These are phyloP conservation scores for Microctenopoma stevenorrisi DNA, from an alignment of 2,797 vertebrate genomes.

Conservation along the genomic window DNA sequence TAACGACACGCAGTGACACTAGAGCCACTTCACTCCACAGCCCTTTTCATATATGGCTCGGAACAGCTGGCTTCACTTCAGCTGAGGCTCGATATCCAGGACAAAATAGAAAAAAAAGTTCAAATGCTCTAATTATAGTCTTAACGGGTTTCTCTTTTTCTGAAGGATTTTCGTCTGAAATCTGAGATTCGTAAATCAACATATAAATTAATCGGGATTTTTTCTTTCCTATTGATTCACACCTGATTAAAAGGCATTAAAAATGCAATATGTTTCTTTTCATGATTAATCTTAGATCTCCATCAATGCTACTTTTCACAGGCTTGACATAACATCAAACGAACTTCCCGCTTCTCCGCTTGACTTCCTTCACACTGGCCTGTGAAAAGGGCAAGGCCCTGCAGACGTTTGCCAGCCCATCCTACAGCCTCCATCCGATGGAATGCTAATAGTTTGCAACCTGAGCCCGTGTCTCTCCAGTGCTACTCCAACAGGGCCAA, in stretches of 20 bases:
- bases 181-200: too few relatives aligned
- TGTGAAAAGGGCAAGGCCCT: constrained; percentile 40
- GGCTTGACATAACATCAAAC: too few relatives aligned
- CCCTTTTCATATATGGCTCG: constrained; percentile 38
- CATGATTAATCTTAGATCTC: not conserved
- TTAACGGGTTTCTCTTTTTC: not conserved
- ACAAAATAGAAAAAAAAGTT: too few relatives aligned
- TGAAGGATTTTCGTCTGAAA: not conserved
- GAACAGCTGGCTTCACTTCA: constrained; percentile 15
- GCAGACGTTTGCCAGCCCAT: constrained; percentile 35
- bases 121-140: not conserved
- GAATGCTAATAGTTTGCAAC: constrained; percentile 85
- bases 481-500: constrained; percentile 78
- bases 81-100: not conserved
- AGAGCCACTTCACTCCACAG: constrained; percentile 23
- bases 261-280: not conserved
- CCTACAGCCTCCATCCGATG: constrained; percentile 53
- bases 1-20: constrained; percentile 51
- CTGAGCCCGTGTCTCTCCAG: constrained; percentile 67
- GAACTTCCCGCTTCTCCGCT: not conserved
- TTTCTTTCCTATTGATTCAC: too few relatives aligned
- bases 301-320: constrained; percentile 1
- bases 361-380: not conserved
- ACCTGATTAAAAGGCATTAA: too few relatives aligned
- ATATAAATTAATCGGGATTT: too few relatives aligned